Evolutionary conservation across 2,797 vertebrate species (phyloP).

Genomic region (Myotis daubentonii): DNA sequence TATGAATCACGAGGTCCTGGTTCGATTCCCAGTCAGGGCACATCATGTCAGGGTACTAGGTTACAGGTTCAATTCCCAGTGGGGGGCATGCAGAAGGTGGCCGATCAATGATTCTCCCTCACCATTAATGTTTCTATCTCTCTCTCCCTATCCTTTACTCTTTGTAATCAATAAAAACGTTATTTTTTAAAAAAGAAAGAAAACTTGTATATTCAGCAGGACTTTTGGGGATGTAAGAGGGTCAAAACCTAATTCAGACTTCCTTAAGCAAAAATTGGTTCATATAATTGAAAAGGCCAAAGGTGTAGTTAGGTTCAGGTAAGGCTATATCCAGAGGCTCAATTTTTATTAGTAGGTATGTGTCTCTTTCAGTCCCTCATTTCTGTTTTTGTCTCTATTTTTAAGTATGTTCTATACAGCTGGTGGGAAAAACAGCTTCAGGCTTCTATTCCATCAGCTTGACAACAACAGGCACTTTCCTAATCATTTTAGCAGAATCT

Average conservation of each 20-base stretch:
- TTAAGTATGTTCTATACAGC: background rate
- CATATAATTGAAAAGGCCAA: background rate
- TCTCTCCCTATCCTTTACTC: too few species aligned
- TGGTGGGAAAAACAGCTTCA: background rate
- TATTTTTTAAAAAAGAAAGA: background rate
- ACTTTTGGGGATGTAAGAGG: background rate
- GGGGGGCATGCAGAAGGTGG: too few species aligned
- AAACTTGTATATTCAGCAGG: background rate
- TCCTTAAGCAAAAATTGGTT: background rate
- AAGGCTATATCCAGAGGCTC: background rate
- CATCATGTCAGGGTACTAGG: too few species aligned
- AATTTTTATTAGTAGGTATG: background rate
- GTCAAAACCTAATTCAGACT: background rate
- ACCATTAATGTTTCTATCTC: too few species aligned
- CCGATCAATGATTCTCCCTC: too few species aligned
- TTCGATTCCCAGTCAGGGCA: too few species aligned
- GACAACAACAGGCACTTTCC: background rate
- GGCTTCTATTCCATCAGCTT: background rate
- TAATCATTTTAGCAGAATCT: background rate
- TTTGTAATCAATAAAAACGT: too few species aligned
- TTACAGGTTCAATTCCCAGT: too few species aligned
- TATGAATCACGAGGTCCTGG: too few species aligned
- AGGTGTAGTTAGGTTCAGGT: background rate
- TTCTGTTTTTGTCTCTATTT: slow-evolving; percentile 14
- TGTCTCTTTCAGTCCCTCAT: background rate